These are phyloP conservation scores for Setipinna tenuifilis DNA, from an alignment of 2,797 vertebrate genomes.

Conservation along the genomic window DNA sequence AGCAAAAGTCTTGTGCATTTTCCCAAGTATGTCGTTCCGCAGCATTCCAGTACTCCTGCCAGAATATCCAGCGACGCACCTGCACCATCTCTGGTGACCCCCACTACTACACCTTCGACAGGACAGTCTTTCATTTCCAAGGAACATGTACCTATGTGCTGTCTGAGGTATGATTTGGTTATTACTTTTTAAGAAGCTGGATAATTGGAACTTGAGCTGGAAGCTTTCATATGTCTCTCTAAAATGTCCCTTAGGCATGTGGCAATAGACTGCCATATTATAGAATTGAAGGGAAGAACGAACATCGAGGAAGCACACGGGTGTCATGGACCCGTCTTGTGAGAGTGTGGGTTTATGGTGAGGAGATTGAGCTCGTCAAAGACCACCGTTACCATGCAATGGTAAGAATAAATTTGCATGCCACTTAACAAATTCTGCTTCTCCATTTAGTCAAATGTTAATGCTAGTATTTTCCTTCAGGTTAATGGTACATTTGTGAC, in stretches of 20 bases:
- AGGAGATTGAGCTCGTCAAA: constrained; percentile 68
- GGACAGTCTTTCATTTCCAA: constrained; percentile 66
- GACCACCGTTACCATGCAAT: constrained; percentile 57
- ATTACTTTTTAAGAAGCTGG: not conserved
- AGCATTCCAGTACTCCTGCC: constrained; percentile 58
- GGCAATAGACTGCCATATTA: constrained; percentile 51
- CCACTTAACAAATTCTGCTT: not conserved
- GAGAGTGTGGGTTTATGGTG: constrained; percentile 62
- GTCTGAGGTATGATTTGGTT: constrained; percentile 47
- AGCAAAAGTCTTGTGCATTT: constrained; percentile 32
- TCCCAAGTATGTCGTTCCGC: constrained; percentile 57
- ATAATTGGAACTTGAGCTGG: not conserved
- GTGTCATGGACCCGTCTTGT: constrained; percentile 69
- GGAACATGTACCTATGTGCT: constrained; percentile 76
- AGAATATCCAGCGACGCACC: constrained; percentile 51
- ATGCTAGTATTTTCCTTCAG: constrained; percentile 49
- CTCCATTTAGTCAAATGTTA: not conserved
- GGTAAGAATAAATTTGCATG: constrained; percentile 46
- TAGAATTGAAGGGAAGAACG: constrained; percentile 72
- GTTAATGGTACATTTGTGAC: constrained; percentile 61
- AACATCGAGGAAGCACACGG: constrained; percentile 59
- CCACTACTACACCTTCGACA: constrained; percentile 75
- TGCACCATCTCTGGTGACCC: constrained; percentile 73
- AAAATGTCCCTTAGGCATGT: constrained; percentile 43
- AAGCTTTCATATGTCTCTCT: not conserved